Evolutionary conservation across 2,797 vertebrate species (phyloP), one percentile per base, ranked within the genome.

Genomic region (Semotilus atromaculatus): DNA sequence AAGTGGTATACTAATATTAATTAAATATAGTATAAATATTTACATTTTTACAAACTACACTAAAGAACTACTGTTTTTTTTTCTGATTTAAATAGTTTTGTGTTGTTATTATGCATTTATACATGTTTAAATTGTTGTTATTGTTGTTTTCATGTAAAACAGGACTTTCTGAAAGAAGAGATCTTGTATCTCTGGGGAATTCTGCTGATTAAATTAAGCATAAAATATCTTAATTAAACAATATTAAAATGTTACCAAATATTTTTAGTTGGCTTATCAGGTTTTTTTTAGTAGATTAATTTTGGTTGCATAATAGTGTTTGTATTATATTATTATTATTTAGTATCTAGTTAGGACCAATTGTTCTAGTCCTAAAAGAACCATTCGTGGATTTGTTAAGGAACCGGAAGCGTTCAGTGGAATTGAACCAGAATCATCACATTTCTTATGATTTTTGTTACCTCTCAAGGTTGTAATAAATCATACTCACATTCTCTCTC

Each of bases 401-500:
- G 16, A 71, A 81, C 48, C 6, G 11, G 7, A 60, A 72, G 36
- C 16, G 7, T 21, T 71, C 36, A 9, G 1, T 71, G 18, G 16
- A 81, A 81, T 29, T 76, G 4, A 76, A 38, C 4, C 51, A 55
- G 45, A 81, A 58, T 40, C 66, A 81, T 60, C 43, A 18, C 38
- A 60, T 29, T 70, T 67, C 66, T 71, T 29, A 48, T 0, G n/a
- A 58, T 81, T 71, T 38, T 58, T 71, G 79, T 72, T 81, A 71
- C 80, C 19, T 73, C 80, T 45, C 40, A 64, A 48, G 55, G 55
- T 48, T 74, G 40, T 64, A 29, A 53, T 40, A 75, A 60, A 68
- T 58, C 67, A 84, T 68, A 43, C n/a, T 19, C 77, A 83, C 71
- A n/a, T n/a, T 73, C 72, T 79, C 58, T 73, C 67, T 85, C 51